A percentile compares a stretch with the other conserved stretches of the same genome.
Evolutionary conservation across 2,888 invertebrate genomes (phyloP).

Genomic region (Zelleria hepariella): DNA sequence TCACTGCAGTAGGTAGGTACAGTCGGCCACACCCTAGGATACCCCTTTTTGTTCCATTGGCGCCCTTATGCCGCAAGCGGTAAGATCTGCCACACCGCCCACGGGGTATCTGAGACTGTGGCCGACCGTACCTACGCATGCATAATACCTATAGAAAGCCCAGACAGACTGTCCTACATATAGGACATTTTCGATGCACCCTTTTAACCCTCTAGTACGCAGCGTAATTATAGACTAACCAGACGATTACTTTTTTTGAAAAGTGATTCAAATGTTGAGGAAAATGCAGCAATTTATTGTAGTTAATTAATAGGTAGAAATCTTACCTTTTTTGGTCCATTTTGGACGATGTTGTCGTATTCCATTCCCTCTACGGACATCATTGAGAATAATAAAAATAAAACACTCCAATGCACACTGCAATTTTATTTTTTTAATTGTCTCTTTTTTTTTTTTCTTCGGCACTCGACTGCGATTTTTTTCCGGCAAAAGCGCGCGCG

Average conservation of each 20-base stretch:
- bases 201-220: not conserved
- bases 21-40: too few relatives aligned
- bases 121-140: too few relatives aligned
- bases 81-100: too few relatives aligned
- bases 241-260: not conserved
- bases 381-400: slow-evolving; percentile 43
- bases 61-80: too few relatives aligned
- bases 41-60: too few relatives aligned
- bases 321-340: slow-evolving; percentile 76
- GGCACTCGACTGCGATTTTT: slow-evolving; percentile 31
- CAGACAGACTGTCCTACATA: not conserved
- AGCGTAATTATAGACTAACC: not conserved
- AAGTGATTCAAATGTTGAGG: not conserved
- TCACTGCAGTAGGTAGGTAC: not conserved
- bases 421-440: slow-evolving; percentile 12
- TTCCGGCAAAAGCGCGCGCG: slow-evolving; percentile 23
- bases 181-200: not conserved
- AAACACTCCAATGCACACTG: slow-evolving; percentile 26
- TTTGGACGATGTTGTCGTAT: slow-evolving; percentile 75
- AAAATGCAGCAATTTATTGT: too few relatives aligned
- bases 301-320: not conserved
- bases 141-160: not conserved
- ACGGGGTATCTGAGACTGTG: too few relatives aligned
- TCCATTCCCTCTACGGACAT: slow-evolving; percentile 72
- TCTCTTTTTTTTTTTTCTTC: slow-evolving; percentile 29